phyloP scores from a whole-genome alignment of 2,888 invertebrate genomes.

The Dicyrtoma fusca region DNA sequence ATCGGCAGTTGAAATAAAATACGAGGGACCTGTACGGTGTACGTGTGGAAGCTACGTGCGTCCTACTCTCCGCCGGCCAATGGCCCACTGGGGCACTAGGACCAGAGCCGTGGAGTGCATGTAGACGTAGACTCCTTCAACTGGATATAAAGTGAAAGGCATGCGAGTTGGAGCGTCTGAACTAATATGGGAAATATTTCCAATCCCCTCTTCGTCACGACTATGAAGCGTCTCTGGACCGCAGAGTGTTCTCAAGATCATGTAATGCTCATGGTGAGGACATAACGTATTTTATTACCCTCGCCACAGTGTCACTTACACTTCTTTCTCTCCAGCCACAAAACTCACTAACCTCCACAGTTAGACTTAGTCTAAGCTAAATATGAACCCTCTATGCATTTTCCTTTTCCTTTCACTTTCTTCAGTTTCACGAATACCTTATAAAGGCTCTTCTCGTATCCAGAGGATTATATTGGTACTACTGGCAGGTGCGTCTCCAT shows the following conservation, averaged over 20 bases:
- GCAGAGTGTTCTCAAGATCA: neutral
- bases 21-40: neutral
- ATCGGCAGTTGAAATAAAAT: neutral
- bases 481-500: no score
- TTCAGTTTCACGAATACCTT: no score
- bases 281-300: slow-evolving; percentile 4
- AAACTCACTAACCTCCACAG: neutral
- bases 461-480: no score
- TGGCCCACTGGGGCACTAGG: slow-evolving; percentile 16
- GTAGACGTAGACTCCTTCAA: neutral
- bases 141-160: slow-evolving; percentile 11
- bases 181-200: slow-evolving; percentile 17
- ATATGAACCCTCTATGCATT: neutral
- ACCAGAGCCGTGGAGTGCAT: slow-evolving; percentile 2
- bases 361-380: neutral
- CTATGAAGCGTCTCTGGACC: neutral
- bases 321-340: neutral
- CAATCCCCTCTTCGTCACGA: slow-evolving; percentile 5
- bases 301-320: slow-evolving; percentile 9
- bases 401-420: slow-evolving; percentile 4
- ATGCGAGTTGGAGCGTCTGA: slow-evolving; percentile 1
- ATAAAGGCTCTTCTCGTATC: no score
- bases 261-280: neutral
- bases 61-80: neutral
- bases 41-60: slow-evolving; percentile 8